Percentiles rank a stretch among this genome's conserved stretches.
Conservation (phyloP, 2,113 vertebrate genomes). For the Trichomycterus rosablanca region DNA sequence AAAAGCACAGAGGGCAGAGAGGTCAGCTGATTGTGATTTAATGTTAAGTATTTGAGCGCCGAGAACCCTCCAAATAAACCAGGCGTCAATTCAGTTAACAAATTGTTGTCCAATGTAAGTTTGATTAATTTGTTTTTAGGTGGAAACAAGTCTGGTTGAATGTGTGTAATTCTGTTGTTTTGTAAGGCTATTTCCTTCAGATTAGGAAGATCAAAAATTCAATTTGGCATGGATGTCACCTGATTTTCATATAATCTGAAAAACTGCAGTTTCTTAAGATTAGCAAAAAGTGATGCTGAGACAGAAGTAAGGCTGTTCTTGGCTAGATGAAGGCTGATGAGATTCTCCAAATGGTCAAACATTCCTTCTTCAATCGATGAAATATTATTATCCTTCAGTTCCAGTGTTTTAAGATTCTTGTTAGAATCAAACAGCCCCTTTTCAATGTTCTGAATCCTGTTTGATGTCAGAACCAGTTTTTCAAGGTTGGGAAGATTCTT, state of each 20-base stretch:
- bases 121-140: constrained; percentile 64
- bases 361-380: constrained; percentile 63
- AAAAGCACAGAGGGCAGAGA: constrained; percentile 63
- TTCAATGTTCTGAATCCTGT: constrained; percentile 56
- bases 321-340: constrained; percentile 61
- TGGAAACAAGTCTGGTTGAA: constrained; percentile 65
- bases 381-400: constrained; percentile 64
- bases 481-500: constrained; percentile 58
- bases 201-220: constrained; percentile 58
- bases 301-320: constrained; percentile 65
- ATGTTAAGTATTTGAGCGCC: constrained; percentile 57
- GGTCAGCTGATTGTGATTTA: constrained; percentile 60
- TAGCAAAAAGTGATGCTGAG: constrained; percentile 57
- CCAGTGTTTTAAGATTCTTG: constrained; percentile 52
- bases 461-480: constrained; percentile 62
- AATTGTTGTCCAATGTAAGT: constrained; percentile 57
- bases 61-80: constrained; percentile 65
- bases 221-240: constrained; percentile 60
- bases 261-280: constrained; percentile 55
- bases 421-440: constrained; percentile 68
- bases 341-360: constrained; percentile 68
- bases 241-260: constrained; percentile 72
- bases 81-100: constrained; percentile 61
- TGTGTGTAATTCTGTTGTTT: constrained; percentile 57
- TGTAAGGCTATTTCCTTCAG: constrained; percentile 65